Percentiles rank a stretch among this genome's conserved stretches.
These are phyloP conservation scores for Odontamblyopus lacepedii DNA, from an alignment of 2,797 vertebrate species.

Conservation along the genomic window DNA sequence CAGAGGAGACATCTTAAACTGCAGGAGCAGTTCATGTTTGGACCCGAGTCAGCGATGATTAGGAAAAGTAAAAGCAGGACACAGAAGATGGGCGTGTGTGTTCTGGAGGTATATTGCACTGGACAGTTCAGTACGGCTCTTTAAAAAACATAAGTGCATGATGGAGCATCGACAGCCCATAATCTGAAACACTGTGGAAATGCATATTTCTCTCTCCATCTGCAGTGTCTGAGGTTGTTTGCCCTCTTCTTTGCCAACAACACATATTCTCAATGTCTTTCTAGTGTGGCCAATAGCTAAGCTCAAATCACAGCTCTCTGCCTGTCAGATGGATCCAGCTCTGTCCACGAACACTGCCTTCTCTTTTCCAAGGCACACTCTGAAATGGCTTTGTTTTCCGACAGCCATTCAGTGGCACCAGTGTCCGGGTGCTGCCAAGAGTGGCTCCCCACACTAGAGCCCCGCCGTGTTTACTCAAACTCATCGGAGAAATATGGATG, in stretches of 20 bases:
- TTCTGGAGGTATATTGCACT: constrained; percentile 33
- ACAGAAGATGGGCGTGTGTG: constrained; percentile 37
- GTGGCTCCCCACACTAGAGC: constrained; percentile 67
- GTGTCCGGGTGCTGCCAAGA: constrained; percentile 66
- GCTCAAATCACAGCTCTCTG: constrained; percentile 71
- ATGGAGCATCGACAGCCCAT: constrained; percentile 61
- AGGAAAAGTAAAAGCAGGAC: constrained; percentile 57
- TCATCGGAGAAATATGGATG: constrained; percentile 76
- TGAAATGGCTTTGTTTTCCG: constrained; percentile 75
- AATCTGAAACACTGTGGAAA: constrained; percentile 65
- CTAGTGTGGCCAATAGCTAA: constrained; percentile 69
- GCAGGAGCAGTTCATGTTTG: constrained; percentile 46
- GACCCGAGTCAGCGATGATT: constrained; percentile 43
- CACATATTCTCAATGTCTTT: constrained; percentile 69
- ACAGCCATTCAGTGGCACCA: constrained; percentile 70
- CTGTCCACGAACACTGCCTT: constrained; percentile 64
- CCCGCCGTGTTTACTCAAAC: constrained; percentile 74
- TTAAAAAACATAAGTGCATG: constrained; percentile 34
- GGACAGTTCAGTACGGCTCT: constrained; percentile 33
- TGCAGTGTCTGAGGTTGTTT: constrained; percentile 71
- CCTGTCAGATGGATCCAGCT: constrained; percentile 57
- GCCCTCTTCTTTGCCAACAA: constrained; percentile 68
- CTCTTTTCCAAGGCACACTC: constrained; percentile 72
- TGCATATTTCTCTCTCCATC: constrained; percentile 62
- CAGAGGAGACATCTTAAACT: constrained; percentile 40